These are phyloP conservation scores for Peromyscus maniculatus DNA, from an alignment of 2,113 vertebrate genomes.

Conservation along the genomic window DNA sequence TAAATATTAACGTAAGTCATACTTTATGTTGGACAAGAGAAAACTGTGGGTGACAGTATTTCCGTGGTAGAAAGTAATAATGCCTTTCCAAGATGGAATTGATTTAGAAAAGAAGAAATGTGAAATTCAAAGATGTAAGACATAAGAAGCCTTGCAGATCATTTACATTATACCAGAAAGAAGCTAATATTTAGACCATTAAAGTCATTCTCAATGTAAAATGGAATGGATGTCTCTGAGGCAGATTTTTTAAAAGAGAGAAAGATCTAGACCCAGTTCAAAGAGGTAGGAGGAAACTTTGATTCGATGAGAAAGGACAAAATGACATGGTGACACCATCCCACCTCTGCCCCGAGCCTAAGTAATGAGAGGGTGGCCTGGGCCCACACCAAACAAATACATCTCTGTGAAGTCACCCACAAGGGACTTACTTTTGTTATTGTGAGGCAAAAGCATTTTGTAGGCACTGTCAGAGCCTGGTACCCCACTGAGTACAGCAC, in stretches of 20 bases:
- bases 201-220: conserved; percentile 61
- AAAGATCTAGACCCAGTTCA: conserved; percentile 18
- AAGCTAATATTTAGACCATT: conserved; percentile 53
- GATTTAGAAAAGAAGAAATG: conserved; percentile 44
- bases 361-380: not conserved
- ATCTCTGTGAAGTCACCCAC: not conserved
- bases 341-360: not conserved
- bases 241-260: conserved; percentile 54
- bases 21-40: conserved; percentile 36
- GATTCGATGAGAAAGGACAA: conserved; percentile 42
- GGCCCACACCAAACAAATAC: not conserved
- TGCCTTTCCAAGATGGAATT: conserved; percentile 44
- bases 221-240: conserved; percentile 69
- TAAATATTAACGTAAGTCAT: conserved; percentile 34
- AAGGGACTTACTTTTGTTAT: not conserved
- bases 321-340: conserved; percentile 4
- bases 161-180: conserved; percentile 36
- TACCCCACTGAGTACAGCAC: not conserved
- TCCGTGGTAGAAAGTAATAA: conserved; percentile 48
- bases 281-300: conserved; percentile 56
- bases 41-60: conserved; percentile 22
- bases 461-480: not conserved
- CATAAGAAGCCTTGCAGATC: conserved; percentile 10
- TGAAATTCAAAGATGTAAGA: conserved; percentile 52
- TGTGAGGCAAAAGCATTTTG: not conserved